Evolutionary conservation across 2,797 vertebrate species (phyloP).

Genomic region (Sebastes minor): DNA sequence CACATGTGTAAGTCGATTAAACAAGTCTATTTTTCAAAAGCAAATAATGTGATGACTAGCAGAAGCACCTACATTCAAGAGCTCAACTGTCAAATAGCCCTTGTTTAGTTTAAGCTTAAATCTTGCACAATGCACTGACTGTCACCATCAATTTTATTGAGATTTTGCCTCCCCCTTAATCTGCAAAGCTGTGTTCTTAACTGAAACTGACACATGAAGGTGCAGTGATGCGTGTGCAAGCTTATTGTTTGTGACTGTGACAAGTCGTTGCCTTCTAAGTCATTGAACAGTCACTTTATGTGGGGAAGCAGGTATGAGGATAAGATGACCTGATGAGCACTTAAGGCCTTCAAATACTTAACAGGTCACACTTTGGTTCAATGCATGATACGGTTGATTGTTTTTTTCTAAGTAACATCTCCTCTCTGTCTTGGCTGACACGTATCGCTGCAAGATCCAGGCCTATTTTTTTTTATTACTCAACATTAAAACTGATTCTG

Average conservation of each 20-base stretch:
- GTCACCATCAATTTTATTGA: not conserved
- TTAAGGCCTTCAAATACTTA: not conserved
- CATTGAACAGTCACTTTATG: not conserved
- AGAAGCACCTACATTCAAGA: not conserved
- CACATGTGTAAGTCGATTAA: slow-evolving; percentile 4
- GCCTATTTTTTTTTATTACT: not conserved
- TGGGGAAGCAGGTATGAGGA: not conserved
- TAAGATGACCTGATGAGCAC: not conserved
- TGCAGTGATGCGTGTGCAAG: not conserved
- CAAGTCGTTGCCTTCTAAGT: not conserved
- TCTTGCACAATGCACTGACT: not conserved
- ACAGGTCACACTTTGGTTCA: not conserved
- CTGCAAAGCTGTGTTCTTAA: not conserved
- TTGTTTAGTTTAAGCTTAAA: not conserved
- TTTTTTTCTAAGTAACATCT: not conserved
- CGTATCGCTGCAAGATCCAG: not conserved
- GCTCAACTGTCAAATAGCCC: not conserved
- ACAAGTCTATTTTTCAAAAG: slow-evolving; percentile 1
- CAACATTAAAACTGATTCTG: not conserved
- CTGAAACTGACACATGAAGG: not conserved
- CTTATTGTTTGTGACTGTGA: not conserved
- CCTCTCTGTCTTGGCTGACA: not conserved
- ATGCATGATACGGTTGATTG: not conserved
- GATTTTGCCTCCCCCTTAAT: not conserved
- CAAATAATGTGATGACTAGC: not conserved